These are phyloP conservation scores for Alethe diademata DNA, from an alignment of 2,113 vertebrate genomes.

Conservation along the genomic window DNA sequence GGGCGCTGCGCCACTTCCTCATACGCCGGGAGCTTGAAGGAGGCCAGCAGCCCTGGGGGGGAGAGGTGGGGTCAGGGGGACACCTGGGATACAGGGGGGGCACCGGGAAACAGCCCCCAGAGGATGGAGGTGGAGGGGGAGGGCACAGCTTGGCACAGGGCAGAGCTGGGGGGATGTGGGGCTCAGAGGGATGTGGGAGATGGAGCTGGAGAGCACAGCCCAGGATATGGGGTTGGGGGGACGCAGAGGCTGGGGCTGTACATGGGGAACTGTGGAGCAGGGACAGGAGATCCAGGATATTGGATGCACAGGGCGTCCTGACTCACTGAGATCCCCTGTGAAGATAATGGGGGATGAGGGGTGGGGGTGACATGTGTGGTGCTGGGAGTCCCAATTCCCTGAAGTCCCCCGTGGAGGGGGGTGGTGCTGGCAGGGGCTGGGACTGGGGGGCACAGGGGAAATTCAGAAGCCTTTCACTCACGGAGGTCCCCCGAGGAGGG, in stretches of 20 bases:
- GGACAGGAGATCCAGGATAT: too few species aligned
- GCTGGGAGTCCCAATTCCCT: not conserved
- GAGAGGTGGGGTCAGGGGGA: not conserved
- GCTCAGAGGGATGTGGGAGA: too few species aligned
- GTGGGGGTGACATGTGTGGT: not conserved
- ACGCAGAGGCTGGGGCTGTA: too few species aligned
- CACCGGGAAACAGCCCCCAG: too few species aligned
- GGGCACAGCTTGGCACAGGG: not conserved
- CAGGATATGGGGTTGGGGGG: fast-evolving
- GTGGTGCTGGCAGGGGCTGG: too few species aligned
- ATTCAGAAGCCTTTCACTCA: constrained; percentile 66
- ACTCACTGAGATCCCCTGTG: not conserved
- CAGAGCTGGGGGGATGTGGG: not conserved
- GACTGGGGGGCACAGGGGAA: fast-evolving
- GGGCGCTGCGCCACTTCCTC: constrained; percentile 92
- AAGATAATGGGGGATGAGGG: too few species aligned
- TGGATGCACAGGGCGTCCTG: too few species aligned
- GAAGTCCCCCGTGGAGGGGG: not conserved
- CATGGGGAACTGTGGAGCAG: too few species aligned
- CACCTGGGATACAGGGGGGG: fast-evolving
- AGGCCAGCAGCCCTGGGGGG: constrained; percentile 83
- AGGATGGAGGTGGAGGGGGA: not conserved
- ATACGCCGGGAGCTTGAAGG: constrained; percentile 92
- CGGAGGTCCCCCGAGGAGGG: constrained; percentile 87
- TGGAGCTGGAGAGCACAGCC: not conserved